A percentile compares a stretch with the other conserved stretches of the same genome.
phyloP scores from a whole-genome alignment of 2,113 vertebrate species.

The Chaetops frenatus region DNA sequence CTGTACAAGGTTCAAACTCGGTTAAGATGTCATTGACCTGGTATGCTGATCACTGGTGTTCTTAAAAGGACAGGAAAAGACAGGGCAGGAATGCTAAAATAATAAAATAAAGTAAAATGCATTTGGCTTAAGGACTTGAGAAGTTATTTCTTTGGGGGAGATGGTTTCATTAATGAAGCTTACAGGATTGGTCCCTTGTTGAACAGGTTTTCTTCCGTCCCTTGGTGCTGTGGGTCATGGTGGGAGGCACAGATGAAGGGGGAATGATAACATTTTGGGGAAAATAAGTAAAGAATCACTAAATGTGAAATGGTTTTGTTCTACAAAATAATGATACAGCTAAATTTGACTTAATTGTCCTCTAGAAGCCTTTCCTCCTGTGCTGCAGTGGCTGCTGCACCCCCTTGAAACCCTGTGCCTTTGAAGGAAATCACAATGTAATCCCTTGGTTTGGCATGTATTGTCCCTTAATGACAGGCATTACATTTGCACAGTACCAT shows the following conservation, averaged over 20 bases:
- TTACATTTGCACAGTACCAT: slow-evolving; percentile 63
- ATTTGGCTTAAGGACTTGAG: not conserved
- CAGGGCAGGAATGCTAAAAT: not conserved
- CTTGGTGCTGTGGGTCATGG: not conserved
- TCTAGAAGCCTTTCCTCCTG: not conserved
- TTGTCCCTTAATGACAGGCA: slow-evolving; percentile 63
- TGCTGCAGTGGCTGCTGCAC: not conserved
- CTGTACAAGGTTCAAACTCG: not conserved
- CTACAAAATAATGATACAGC: not conserved
- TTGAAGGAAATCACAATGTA: slow-evolving; percentile 57
- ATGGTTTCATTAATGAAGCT: not conserved
- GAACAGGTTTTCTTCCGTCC: not conserved
- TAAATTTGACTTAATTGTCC: not conserved
- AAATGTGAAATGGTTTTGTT: not conserved
- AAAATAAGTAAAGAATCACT: not conserved
- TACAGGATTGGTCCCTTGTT: not conserved
- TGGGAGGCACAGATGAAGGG: not conserved
- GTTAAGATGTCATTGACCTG: not conserved
- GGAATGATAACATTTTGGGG: not conserved
- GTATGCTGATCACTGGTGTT: not conserved
- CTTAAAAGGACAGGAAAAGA: not conserved
- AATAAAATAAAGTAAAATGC: not conserved
- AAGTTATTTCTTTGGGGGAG: not conserved
- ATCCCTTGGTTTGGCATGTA: slow-evolving; percentile 32
- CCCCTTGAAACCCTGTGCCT: not conserved